Percentiles rank a stretch among this genome's conserved stretches.
Conservation (phyloP, 2,888 invertebrate species). For the Aethes cnicana region DNA sequence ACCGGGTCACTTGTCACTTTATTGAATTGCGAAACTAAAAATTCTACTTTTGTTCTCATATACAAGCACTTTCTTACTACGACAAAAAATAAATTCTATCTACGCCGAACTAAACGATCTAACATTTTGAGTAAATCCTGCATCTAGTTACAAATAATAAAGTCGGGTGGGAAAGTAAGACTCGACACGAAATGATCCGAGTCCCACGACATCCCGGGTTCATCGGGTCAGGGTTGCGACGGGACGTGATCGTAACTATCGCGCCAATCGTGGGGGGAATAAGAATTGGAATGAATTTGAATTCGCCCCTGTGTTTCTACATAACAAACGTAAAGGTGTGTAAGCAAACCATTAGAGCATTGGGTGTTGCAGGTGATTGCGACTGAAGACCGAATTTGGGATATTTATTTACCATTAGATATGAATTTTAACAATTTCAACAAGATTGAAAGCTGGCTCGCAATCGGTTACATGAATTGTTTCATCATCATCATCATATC, state of each 20-base stretch:
- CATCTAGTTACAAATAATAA: constrained; percentile 15
- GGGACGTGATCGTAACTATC: constrained; percentile 59
- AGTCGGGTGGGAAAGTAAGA: constrained; percentile 13
- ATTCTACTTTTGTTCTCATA: no score
- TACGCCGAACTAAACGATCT: background rate
- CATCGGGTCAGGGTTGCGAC: constrained; percentile 74
- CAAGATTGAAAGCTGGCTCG: no score
- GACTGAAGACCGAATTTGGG: constrained; percentile 7
- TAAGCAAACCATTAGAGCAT: constrained; percentile 28
- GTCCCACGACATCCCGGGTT: constrained; percentile 70
- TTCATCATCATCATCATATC: no score
- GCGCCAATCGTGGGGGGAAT: constrained; percentile 63
- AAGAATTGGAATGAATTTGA: constrained; percentile 56
- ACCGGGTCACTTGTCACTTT: no score
- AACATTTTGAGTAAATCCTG: constrained; percentile 12
- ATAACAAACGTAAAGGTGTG: constrained; percentile 35
- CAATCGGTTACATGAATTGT: no score
- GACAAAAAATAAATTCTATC: no score
- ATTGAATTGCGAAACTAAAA: no score
- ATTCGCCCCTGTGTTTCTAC: constrained; percentile 57
- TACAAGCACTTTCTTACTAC: no score
- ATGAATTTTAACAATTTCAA: no score
- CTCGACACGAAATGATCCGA: constrained; percentile 35
- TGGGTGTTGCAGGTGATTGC: constrained; percentile 7
- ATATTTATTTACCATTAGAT: no score